Evolutionary conservation across 2,113 vertebrate genomes (phyloP).

Genomic region (Heterotilapia buettikoferi): DNA sequence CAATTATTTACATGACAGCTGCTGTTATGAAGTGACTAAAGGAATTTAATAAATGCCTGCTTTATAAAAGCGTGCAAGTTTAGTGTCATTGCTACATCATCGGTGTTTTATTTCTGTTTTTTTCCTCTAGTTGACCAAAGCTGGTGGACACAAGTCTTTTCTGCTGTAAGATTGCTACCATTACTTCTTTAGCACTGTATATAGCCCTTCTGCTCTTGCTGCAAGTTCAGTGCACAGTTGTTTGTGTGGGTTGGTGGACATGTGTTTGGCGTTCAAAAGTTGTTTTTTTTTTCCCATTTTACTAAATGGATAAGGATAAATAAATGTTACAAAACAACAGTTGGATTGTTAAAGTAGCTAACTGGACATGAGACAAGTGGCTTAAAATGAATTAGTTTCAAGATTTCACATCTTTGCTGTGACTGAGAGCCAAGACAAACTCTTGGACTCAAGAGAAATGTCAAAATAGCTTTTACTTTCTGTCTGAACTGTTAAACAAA

Average conservation of each 20-base stretch:
- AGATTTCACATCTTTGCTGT: conserved; percentile 2
- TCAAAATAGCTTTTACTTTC: conserved; percentile 50
- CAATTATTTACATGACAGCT: neutral
- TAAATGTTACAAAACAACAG: neutral
- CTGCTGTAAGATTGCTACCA: conserved; percentile 19
- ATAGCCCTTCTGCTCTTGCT: conserved; percentile 62
- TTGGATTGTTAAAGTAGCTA: neutral
- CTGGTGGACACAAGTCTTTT: conserved; percentile 36
- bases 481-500: neutral
- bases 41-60: conserved; percentile 13
- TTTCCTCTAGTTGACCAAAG: conserved; percentile 6
- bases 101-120: neutral
- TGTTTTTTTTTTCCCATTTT: neutral
- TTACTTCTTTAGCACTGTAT: conserved; percentile 18
- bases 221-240: conserved; percentile 46
- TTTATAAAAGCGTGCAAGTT: conserved; percentile 20
- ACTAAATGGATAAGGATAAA: neutral
- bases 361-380: neutral
- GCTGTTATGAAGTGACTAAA: neutral
- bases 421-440: conserved; percentile 13
- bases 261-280: neutral
- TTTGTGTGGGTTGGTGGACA: conserved; percentile 15
- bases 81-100: conserved; percentile 40
- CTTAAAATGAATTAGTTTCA: neutral
- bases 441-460: conserved; percentile 26